A percentile compares a stretch with the other conserved stretches of the same genome.
phyloP scores from a whole-genome alignment of 2,888 invertebrate genomes.

The Parnassius smintheus region DNA sequence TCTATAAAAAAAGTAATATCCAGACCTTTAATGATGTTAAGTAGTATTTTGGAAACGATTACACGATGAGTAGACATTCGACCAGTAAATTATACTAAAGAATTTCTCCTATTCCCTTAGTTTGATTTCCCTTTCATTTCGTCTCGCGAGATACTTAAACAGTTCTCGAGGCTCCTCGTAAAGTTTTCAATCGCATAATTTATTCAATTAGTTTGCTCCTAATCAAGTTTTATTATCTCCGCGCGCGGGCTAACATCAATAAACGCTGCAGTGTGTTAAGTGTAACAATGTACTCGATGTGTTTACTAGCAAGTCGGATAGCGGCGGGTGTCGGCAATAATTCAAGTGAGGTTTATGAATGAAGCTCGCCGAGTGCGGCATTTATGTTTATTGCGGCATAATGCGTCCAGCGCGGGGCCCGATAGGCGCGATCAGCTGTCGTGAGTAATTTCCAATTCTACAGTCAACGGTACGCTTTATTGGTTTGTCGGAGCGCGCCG shows the following conservation, averaged over 20 bases:
- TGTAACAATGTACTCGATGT: conserved; percentile 41
- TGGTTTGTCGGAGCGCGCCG: neutral
- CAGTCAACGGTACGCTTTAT: neutral
- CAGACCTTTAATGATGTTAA: too few relatives aligned
- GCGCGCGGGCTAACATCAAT: conserved; percentile 4
- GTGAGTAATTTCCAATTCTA: conserved; percentile 6
- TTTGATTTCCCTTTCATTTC: neutral
- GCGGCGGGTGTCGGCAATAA: conserved; percentile 56
- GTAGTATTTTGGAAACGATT: too few relatives aligned
- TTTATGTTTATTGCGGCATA: conserved; percentile 57
- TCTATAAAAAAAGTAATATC: too few relatives aligned
- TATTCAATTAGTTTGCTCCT: conserved; percentile 6
- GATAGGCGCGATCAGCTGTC: conserved; percentile 21
- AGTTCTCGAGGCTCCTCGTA: neutral
- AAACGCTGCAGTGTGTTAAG: conserved; percentile 9
- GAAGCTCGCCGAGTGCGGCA: conserved; percentile 41
- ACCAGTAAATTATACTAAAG: too few relatives aligned
- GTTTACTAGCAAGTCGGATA: conserved; percentile 48
- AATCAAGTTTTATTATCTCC: conserved; percentile 16
- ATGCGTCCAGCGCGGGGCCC: conserved; percentile 30
- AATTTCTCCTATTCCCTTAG: neutral
- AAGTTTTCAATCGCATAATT: conserved; percentile 8
- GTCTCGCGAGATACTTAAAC: neutral
- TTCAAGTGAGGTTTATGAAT: conserved; percentile 64
- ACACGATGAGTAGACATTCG: too few relatives aligned